Evolutionary conservation across 2,113 vertebrate species (phyloP), one percentile per base, ranked within the genome.

Genomic region (Mastomys coucha): DNA sequence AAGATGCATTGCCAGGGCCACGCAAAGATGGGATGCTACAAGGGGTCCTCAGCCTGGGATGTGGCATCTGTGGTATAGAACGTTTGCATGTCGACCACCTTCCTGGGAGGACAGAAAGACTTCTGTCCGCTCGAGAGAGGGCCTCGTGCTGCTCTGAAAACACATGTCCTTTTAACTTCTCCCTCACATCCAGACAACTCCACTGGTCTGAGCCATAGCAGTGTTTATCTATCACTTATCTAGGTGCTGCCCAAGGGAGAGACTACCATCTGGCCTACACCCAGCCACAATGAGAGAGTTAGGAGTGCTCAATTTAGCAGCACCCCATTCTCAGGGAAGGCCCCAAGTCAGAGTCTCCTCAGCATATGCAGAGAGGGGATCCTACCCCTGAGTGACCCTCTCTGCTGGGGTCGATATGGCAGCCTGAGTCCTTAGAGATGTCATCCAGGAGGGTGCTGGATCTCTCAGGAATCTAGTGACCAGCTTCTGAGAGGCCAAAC

Each of bases 1-100:
- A 26, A 17, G 33, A 70, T 0, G 0, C 28, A 63, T 26, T 0
- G 13, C 22, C 9, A 26, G 31, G 31, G 11, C 31, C 53, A n/a
- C 12, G 0, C 7, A 70, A 20, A 75, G 69, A 84, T 36, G 33
- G 19, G 17, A 60, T 0, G 0, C 45, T 72, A 45, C 60, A 81
- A 58, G 63, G 69, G 58, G 76, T 81, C 65, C 63, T 51, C 22
- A 14, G 51, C 28, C 76, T n/a, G 33, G 16, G 51, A 5, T 9
- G 1, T 2, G 65, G 42, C 60, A 12, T 31, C 13, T 33, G 45
- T 12, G 42, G 56, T 12, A 42, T 0, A 73, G 36, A 65, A 49
- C 14, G 0, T 7, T 9, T 63, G 42, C 45, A 28, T 45, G 36
- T 49, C 26, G 76, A 33, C n/a, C 42, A 70, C 76, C 73, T 49